These are phyloP conservation scores for Solenopsis fugax DNA, from an alignment of 1,140 invertebrate genomes.

Conservation along the genomic window DNA sequence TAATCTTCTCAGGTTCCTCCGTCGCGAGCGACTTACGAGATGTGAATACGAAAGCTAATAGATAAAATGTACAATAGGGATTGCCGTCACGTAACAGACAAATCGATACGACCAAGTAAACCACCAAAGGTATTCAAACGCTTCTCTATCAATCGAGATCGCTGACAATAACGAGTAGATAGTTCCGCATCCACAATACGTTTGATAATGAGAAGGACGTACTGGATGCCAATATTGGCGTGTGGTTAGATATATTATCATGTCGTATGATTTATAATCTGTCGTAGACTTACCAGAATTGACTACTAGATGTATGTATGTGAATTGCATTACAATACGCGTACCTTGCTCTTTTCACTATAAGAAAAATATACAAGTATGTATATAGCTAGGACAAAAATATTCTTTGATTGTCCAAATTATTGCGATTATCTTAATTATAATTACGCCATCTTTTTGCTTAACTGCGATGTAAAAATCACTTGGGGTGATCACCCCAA, in stretches of 20 bases:
- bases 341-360: not conserved
- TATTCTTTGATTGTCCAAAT: not conserved
- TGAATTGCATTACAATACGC: not conserved
- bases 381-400: not conserved
- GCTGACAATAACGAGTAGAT: conserved; percentile 71
- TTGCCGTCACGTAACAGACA: conserved; percentile 40
- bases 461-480: too few relatives aligned
- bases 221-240: conserved; percentile 66
- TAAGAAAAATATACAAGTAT: not conserved
- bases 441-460: too few relatives aligned
- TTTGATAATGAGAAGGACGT: conserved; percentile 65
- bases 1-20: not conserved
- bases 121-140: conserved; percentile 45
- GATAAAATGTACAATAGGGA: conserved; percentile 11
- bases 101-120: conserved; percentile 60
- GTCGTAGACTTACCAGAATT: not conserved
- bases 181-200: conserved; percentile 65
- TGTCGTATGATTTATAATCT: conserved; percentile 27
- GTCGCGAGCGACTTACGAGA: not conserved
- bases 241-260: not conserved
- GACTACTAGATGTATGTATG: too few relatives aligned
- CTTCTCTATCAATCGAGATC: conserved; percentile 64
- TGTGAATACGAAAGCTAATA: not conserved
- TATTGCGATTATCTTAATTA: not conserved
- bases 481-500: too few relatives aligned